phyloP scores from a whole-genome alignment of 1,140 invertebrate genomes.

The Hypothenemus hampei region DNA sequence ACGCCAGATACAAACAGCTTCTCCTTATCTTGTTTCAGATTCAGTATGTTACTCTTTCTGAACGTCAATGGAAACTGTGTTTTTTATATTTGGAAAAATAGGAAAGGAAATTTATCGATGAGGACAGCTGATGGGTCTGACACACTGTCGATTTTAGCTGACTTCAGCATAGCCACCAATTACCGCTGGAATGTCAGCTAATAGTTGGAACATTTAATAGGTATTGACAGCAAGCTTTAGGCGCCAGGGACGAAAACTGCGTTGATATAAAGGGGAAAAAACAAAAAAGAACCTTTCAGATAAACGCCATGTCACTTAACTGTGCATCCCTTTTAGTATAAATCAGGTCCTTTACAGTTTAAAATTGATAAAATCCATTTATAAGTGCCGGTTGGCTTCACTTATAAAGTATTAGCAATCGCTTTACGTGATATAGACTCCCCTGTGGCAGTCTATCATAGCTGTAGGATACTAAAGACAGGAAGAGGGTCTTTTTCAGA shows the following conservation, averaged over 20 bases:
- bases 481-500: conserved; percentile 12
- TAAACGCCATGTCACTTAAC: conserved; percentile 11
- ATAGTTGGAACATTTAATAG: conserved; percentile 4
- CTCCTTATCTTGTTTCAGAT: conserved; percentile 25
- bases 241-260: neutral
- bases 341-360: conserved; percentile 40
- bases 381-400: conserved; percentile 45
- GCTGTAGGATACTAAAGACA: conserved; percentile 13
- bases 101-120: neutral
- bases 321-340: conserved; percentile 28
- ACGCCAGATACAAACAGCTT: conserved; percentile 33
- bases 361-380: conserved; percentile 48
- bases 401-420: conserved; percentile 46
- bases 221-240: neutral
- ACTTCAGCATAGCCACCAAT: conserved; percentile 2
- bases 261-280: neutral
- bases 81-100: neutral
- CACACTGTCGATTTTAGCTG: neutral
- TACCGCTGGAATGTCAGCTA: conserved; percentile 7
- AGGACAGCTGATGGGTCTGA: neutral
- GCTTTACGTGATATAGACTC: conserved; percentile 42
- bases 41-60: neutral
- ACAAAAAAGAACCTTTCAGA: conserved; percentile 10
- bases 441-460: conserved; percentile 40
- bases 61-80: neutral